phyloP scores from a whole-genome alignment of 2,113 vertebrate species.

The Tragelaphus buxtoni region DNA sequence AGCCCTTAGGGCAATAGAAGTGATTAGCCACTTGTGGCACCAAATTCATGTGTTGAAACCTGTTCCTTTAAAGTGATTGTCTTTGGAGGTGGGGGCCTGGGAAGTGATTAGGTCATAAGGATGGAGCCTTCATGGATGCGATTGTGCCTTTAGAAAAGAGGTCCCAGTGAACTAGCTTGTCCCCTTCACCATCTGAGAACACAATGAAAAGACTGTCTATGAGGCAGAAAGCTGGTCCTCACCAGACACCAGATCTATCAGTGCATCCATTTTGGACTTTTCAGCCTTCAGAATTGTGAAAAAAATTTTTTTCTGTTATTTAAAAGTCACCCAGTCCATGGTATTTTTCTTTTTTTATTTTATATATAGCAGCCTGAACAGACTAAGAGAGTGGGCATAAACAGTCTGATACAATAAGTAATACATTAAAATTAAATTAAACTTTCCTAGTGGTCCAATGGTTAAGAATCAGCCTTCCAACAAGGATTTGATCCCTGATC shows the following conservation, averaged over 20 bases:
- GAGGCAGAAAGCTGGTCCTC: not conserved
- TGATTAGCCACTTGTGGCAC: not conserved
- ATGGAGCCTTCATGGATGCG: not conserved
- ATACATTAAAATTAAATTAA: not conserved
- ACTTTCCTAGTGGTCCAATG: not conserved
- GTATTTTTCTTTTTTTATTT: not conserved
- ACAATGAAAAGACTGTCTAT: not conserved
- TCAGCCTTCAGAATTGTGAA: not conserved
- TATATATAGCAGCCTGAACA: not conserved
- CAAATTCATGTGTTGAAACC: not conserved
- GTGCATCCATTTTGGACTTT: not conserved
- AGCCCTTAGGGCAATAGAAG: not conserved
- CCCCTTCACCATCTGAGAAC: not conserved
- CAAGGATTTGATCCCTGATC: not conserved
- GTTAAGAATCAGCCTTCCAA: not conserved
- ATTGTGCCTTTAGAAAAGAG: not conserved
- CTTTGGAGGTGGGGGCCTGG: not conserved
- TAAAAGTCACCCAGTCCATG: not conserved
- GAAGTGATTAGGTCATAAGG: not conserved
- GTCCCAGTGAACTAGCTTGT: not conserved
- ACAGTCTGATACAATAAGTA: not conserved
- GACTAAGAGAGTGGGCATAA: not conserved
- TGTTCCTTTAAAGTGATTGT: not conserved
- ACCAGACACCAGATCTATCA: not conserved
- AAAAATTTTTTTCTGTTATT: not conserved